A percentile compares a stretch with the other conserved stretches of the same genome.
Evolutionary conservation across 1,140 invertebrate species (phyloP).

Genomic region (Wiebesia pumilae): DNA sequence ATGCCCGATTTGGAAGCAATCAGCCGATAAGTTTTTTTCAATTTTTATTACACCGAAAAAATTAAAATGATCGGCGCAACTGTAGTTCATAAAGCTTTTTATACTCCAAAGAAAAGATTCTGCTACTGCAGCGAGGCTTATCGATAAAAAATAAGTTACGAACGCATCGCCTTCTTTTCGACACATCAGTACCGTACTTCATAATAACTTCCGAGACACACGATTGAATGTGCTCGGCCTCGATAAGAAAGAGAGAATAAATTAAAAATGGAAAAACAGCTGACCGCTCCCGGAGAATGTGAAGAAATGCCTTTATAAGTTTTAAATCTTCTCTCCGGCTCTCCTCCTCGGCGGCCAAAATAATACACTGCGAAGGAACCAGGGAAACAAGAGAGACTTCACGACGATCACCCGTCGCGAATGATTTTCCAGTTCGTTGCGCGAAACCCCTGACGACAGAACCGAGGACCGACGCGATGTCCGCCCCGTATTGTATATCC

Average conservation of each 20-base stretch:
- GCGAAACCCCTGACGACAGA: slow-evolving; percentile 48
- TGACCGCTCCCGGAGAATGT: not conserved
- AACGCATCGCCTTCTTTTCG: not conserved
- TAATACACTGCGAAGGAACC: not conserved
- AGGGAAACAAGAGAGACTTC: not conserved
- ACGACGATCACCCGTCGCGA: slow-evolving; percentile 58
- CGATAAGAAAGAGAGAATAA: not conserved
- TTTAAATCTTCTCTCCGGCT: not conserved
- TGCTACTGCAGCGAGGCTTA: not conserved
- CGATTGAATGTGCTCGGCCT: too few relatives aligned
- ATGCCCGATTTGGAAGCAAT: not conserved
- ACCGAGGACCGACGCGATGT: slow-evolving; percentile 14
- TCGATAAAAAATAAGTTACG: not conserved
- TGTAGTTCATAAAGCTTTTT: not conserved
- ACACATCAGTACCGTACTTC: not conserved
- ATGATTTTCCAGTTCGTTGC: slow-evolving; percentile 61
- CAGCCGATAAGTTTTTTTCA: not conserved
- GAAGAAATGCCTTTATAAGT: not conserved
- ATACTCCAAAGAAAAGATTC: not conserved
- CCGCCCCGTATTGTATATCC: slow-evolving; percentile 49
- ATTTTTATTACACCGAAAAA: not conserved
- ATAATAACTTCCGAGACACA: not conserved
- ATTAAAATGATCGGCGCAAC: not conserved
- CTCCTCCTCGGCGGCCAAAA: not conserved
- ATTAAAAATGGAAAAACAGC: not conserved